phyloP scores from a whole-genome alignment of 1,140 invertebrate species.

The Hesperophylax magnus region DNA sequence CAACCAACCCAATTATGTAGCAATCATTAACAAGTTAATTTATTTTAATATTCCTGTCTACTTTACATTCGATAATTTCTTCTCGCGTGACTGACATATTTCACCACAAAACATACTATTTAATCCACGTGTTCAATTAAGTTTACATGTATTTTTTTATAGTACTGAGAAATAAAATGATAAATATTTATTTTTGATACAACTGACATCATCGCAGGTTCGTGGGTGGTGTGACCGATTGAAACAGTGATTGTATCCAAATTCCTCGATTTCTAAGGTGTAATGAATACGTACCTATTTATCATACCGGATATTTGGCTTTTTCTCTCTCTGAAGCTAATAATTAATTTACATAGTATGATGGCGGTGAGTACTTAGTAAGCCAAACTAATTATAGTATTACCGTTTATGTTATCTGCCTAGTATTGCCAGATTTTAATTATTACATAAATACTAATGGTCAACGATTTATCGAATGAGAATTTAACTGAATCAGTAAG shows the following conservation, averaged over 20 bases:
- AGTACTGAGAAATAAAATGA: slow-evolving; percentile 3
- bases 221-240: slow-evolving; percentile 2
- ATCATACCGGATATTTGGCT: background rate
- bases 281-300: background rate
- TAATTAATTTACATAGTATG: too few species aligned
- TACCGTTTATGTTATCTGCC: background rate
- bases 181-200: background rate
- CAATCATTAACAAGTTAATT: too few species aligned
- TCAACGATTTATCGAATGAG: too few species aligned
- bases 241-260: background rate
- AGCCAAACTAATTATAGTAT: background rate
- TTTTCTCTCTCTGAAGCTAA: too few species aligned
- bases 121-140: too few species aligned
- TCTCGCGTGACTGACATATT: too few species aligned
- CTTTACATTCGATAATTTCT: too few species aligned
- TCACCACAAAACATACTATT: too few species aligned
- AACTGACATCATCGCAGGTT: background rate
- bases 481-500: too few species aligned
- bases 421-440: background rate
- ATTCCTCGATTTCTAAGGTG: background rate
- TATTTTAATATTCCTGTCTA: too few species aligned
- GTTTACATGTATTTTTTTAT: background rate
- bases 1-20: too few species aligned
- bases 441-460: background rate
- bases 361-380: too few species aligned